A percentile compares a stretch with the other conserved stretches of the same genome.
These are phyloP conservation scores for Caenorhabditis brenneri DNA, from an alignment of 1,140 invertebrate species.

Conservation along the genomic window DNA sequence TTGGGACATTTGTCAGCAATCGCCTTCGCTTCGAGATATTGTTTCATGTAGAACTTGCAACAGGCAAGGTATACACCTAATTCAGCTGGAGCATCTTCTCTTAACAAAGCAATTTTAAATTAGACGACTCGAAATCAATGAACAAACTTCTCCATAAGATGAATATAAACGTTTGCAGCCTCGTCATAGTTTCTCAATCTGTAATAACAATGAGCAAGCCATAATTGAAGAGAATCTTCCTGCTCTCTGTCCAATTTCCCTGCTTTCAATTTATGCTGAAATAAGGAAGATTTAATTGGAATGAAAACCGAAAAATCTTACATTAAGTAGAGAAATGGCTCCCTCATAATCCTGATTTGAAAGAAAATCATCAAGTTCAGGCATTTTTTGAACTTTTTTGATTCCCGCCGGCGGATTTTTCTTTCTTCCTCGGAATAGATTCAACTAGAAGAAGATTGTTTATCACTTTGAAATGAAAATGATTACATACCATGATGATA, in stretches of 20 bases:
- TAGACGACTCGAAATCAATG: background rate
- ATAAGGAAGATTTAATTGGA: background rate
- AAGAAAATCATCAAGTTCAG: constrained; percentile 25
- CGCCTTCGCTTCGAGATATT: background rate
- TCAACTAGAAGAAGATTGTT: background rate
- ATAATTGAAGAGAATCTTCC: background rate
- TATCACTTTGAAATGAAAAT: background rate
- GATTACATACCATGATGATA: background rate
- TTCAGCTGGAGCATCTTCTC: background rate
- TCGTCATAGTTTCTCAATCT: constrained; percentile 8
- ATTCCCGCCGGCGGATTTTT: background rate
- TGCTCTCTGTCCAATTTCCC: constrained; percentile 5
- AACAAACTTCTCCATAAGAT: background rate
- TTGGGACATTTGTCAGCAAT: constrained; percentile 22
- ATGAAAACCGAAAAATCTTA: background rate
- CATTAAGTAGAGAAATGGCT: background rate
- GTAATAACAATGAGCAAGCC: constrained; percentile 18
- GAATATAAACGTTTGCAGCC: background rate
- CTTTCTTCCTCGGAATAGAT: background rate
- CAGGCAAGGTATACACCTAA: background rate
- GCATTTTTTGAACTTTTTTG: constrained; percentile 11
- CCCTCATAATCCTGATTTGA: constrained; percentile 13
- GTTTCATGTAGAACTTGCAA: constrained; percentile 25
- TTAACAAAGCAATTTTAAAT: background rate
- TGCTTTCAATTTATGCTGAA: constrained; percentile 22